These are phyloP conservation scores for Protobothrops flavoviridis DNA, from an alignment of 2,113 vertebrate species.

Conservation along the genomic window DNA sequence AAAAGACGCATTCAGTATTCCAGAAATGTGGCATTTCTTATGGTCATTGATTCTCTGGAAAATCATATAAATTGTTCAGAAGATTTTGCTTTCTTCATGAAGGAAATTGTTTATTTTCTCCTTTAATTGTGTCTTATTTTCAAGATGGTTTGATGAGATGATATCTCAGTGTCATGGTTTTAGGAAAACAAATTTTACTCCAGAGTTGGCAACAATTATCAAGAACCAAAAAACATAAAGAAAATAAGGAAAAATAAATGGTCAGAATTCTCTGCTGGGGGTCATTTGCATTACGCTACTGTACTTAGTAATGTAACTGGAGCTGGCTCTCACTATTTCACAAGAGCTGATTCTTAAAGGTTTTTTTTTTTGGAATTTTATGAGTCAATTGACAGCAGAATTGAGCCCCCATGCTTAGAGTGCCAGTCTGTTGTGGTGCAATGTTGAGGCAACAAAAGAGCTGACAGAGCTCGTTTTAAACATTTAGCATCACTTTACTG, in stretches of 20 bases:
- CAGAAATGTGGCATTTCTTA: not conserved
- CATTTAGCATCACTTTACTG: too few relatives aligned
- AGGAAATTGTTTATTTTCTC: not conserved
- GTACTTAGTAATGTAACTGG: too few relatives aligned
- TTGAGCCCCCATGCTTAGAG: too few relatives aligned
- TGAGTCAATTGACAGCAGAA: too few relatives aligned
- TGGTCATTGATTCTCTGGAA: not conserved
- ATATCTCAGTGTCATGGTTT: constrained; percentile 3
- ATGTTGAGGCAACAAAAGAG: too few relatives aligned
- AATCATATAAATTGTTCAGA: accelerated
- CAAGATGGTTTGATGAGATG: constrained; percentile 24
- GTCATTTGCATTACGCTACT: not conserved
- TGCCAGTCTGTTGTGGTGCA: too few relatives aligned
- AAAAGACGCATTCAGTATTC: not conserved
- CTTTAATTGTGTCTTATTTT: not conserved
- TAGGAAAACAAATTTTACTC: not conserved
- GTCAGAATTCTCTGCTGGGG: not conserved
- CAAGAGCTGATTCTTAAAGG: too few relatives aligned
- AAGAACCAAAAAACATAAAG: not conserved
- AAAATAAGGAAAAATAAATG: not conserved
- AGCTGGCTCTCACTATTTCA: too few relatives aligned
- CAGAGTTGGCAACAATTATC: not conserved
- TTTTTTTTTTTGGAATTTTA: too few relatives aligned
- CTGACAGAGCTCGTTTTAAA: too few relatives aligned
- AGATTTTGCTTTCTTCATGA: constrained; percentile 4